These are phyloP conservation scores for Tetramorium alpestre DNA, from an alignment of 1,140 invertebrate species.

Conservation along the genomic window DNA sequence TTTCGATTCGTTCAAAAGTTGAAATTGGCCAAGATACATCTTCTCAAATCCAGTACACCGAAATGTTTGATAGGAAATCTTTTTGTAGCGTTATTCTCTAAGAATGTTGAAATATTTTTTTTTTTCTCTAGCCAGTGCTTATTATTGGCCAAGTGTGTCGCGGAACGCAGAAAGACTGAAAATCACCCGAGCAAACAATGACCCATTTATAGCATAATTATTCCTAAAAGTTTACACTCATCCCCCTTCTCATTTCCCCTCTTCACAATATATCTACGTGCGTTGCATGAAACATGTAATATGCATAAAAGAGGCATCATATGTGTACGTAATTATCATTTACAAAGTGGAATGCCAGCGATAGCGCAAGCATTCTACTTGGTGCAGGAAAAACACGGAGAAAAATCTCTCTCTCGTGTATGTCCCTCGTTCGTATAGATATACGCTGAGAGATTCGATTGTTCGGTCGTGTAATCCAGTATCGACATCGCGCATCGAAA, in stretches of 20 bases:
- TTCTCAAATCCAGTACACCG: too few species aligned
- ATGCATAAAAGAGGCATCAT: background rate
- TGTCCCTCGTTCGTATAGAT: background rate
- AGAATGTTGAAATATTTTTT: background rate
- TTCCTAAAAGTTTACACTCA: background rate
- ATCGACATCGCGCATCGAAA: background rate
- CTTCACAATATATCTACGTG: background rate
- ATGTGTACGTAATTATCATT: background rate
- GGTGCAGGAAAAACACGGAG: too few species aligned
- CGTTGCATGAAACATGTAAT: background rate
- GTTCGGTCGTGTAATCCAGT: background rate
- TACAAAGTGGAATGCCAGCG: background rate
- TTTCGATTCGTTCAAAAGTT: background rate
- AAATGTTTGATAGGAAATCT: background rate
- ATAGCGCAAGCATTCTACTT: background rate
- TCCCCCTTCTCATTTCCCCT: too few species aligned
- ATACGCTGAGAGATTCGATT: too few species aligned
- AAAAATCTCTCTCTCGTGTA: background rate
- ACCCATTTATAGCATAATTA: background rate
- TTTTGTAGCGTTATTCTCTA: background rate
- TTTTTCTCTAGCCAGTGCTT: too few species aligned
- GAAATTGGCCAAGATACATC: background rate
- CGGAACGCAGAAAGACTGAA: background rate
- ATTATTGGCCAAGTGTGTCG: background rate
- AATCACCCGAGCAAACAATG: background rate